Evolutionary conservation across 1,140 invertebrate genomes (phyloP).

Genomic region (Trinorchestia longiramus): DNA sequence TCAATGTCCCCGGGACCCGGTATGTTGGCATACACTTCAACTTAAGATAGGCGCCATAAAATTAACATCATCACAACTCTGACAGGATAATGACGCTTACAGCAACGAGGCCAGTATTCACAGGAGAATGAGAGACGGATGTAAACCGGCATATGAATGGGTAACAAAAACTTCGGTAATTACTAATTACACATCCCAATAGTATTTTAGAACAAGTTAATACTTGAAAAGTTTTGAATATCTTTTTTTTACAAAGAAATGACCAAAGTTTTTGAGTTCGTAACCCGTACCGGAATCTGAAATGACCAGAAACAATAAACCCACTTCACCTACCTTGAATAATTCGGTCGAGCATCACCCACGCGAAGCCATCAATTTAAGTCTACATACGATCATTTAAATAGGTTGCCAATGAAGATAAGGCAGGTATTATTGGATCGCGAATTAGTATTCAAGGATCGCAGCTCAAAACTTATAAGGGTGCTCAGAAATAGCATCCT

Average conservation of each 20-base stretch:
- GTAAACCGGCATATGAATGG: background rate
- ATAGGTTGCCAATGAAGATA: background rate
- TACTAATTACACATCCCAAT: background rate
- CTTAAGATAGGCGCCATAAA: background rate
- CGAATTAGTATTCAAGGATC: background rate
- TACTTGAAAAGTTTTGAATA: background rate
- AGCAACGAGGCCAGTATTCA: background rate
- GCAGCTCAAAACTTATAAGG: background rate
- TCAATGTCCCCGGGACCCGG: slow-evolving; percentile 8
- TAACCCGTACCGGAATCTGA: background rate
- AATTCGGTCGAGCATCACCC: background rate
- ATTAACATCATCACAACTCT: background rate
- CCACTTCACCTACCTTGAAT: background rate
- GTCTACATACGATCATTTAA: background rate
- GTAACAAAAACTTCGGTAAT: background rate
- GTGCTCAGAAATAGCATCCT: background rate
- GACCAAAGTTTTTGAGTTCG: background rate
- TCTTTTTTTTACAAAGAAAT: background rate
- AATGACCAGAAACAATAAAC: background rate
- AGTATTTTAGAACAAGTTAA: background rate
- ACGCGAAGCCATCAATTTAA: background rate
- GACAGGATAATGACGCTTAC: background rate
- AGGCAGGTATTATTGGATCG: background rate
- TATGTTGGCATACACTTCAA: slow-evolving; percentile 2
- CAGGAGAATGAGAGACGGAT: background rate